A percentile compares a stretch with the other conserved stretches of the same genome.
phyloP scores from a whole-genome alignment of 2,888 invertebrate genomes.

The Drosophila pullipes region DNA sequence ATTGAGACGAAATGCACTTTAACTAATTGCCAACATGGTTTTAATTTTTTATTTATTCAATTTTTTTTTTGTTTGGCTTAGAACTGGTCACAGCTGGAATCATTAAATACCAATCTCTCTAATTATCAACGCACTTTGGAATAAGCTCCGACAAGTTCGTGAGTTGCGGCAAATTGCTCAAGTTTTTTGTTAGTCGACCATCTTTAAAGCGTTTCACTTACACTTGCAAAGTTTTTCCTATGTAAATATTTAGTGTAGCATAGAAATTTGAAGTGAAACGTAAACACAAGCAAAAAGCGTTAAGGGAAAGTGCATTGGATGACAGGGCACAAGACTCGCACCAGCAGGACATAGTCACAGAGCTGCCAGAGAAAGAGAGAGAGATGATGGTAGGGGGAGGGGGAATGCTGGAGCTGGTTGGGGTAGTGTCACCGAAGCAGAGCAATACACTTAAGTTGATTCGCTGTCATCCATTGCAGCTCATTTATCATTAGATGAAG shows the following conservation, averaged over 20 bases:
- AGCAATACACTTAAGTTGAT: constrained; percentile 85
- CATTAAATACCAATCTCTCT: constrained; percentile 47
- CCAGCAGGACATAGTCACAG: constrained; percentile 30
- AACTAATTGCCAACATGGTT: constrained; percentile 14
- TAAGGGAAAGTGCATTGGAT: constrained; percentile 75
- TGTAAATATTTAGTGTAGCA: constrained; percentile 77
- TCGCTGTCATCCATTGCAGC: constrained; percentile 84
- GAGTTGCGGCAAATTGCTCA: constrained; percentile 34
- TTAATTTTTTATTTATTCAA: background rate
- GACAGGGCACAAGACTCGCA: constrained; percentile 22
- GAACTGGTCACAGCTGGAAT: constrained; percentile 36
- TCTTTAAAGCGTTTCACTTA: constrained; percentile 68
- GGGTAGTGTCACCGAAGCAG: constrained; percentile 66
- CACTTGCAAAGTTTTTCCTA: constrained; percentile 55
- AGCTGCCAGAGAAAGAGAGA: background rate
- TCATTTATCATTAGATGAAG: constrained; percentile 83
- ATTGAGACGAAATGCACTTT: constrained; percentile 14
- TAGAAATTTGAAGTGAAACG: constrained; percentile 76
- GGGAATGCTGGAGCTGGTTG: background rate
- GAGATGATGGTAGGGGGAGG: background rate
- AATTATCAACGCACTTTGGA: constrained; percentile 28
- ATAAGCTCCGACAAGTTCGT: constrained; percentile 40
- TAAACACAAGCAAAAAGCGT: constrained; percentile 74
- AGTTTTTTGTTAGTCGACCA: constrained; percentile 26
- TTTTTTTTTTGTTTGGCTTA: background rate